Conservation (phyloP, 2,888 invertebrate species). For the Drosophila neutralis region DNA sequence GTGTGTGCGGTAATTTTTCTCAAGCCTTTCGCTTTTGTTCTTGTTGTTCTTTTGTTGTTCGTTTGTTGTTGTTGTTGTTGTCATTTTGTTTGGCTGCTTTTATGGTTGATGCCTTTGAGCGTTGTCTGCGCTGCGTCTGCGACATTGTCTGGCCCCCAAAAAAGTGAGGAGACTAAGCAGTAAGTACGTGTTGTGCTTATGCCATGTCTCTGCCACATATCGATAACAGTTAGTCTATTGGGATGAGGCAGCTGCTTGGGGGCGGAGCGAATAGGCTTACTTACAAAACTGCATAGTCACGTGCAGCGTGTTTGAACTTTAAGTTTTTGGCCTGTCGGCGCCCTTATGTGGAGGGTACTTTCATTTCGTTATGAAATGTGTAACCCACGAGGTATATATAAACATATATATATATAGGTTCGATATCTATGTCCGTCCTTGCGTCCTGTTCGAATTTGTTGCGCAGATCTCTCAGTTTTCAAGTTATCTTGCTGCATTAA, state of each 20-base stretch:
- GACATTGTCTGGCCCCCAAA: slow-evolving; percentile 51
- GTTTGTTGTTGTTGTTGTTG: neutral
- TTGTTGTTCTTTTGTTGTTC: slow-evolving; percentile 9
- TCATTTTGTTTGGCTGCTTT: slow-evolving; percentile 40
- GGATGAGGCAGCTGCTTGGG: neutral
- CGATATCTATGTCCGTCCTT: neutral
- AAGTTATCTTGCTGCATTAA: neutral
- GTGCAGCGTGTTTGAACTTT: slow-evolving; percentile 59
- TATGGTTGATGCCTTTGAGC: slow-evolving; percentile 39
- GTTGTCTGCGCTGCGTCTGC: slow-evolving; percentile 54
- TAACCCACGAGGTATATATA: too few species aligned
- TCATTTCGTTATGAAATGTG: neutral
- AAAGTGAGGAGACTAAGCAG: slow-evolving; percentile 11
- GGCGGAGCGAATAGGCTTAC: slow-evolving; percentile 15
- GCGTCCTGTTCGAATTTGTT: neutral
- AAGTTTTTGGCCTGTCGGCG: neutral
- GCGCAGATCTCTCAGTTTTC: neutral
- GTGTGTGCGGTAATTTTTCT: slow-evolving; percentile 42
- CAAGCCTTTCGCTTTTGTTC: slow-evolving; percentile 33
- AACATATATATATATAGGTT: too few species aligned
- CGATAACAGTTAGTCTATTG: slow-evolving; percentile 23
- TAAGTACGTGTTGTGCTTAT: slow-evolving; percentile 17
- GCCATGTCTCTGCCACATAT: slow-evolving; percentile 9
- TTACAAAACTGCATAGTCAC: slow-evolving; percentile 60
- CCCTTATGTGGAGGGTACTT: neutral